Percentiles rank a stretch among this genome's conserved stretches.
phyloP scores from a whole-genome alignment of 1,140 invertebrate species.

The Eulimnadia texana region DNA sequence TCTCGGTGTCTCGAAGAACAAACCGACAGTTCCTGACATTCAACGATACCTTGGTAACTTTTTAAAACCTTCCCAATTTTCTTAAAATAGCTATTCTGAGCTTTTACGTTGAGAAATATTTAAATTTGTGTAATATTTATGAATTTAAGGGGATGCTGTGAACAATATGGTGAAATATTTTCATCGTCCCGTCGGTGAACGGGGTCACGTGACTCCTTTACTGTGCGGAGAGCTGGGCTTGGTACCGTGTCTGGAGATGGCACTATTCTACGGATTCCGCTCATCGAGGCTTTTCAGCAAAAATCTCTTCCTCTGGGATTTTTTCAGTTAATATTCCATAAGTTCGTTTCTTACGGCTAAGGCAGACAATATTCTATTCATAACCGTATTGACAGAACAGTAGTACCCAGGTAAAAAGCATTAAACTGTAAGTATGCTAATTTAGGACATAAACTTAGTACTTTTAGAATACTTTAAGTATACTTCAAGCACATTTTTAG shows the following conservation, averaged over 20 bases:
- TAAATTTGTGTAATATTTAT: conserved; percentile 16
- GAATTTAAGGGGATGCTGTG: conserved; percentile 64
- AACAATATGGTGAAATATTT: conserved; percentile 96
- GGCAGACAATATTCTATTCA: too few relatives aligned
- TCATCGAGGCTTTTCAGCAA: conserved; percentile 80
- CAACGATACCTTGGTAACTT: conserved; percentile 40
- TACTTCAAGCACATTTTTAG: too few relatives aligned
- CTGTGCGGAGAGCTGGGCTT: conserved; percentile 89
- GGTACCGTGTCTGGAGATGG: conserved; percentile 81
- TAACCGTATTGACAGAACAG: too few relatives aligned
- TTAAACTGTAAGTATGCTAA: too few relatives aligned
- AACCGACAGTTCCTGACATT: conserved; percentile 37
- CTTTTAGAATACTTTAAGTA: too few relatives aligned
- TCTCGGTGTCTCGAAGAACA: conserved; percentile 17
- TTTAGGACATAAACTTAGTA: conserved; percentile 19
- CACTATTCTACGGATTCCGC: conserved; percentile 85
- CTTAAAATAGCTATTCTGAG: neutral
- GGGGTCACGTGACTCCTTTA: conserved; percentile 73
- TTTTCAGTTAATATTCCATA: conserved; percentile 74
- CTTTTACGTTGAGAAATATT: too few relatives aligned
- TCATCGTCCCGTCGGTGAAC: conserved; percentile 51
- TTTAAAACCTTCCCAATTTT: neutral
- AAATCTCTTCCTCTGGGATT: conserved; percentile 96
- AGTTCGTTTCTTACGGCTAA: too few relatives aligned
- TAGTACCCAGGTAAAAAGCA: too few relatives aligned